Evolutionary conservation across 1,140 invertebrate genomes (phyloP).

Genomic region (Drosophila erecta): DNA sequence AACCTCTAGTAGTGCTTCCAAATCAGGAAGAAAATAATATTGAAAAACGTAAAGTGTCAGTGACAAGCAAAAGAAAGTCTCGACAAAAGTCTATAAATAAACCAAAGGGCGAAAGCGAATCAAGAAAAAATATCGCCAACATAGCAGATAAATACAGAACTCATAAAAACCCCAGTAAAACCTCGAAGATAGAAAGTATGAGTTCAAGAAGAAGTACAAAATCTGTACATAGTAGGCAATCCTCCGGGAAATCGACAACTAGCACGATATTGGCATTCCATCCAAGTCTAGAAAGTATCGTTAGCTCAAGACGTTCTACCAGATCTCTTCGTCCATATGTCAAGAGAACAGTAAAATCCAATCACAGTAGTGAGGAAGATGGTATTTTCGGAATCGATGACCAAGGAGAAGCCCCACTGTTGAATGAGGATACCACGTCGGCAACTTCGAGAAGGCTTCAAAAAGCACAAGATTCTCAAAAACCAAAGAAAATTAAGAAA

Average conservation of each 20-base stretch:
- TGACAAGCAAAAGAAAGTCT: background rate
- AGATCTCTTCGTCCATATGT: too few relatives aligned
- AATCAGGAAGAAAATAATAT: background rate
- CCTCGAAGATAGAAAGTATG: background rate
- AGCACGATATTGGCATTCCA: background rate
- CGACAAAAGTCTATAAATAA: background rate
- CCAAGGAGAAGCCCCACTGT: too few relatives aligned
- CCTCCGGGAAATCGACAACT: too few relatives aligned
- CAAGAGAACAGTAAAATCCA: background rate
- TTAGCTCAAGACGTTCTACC: background rate
- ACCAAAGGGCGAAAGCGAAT: background rate
- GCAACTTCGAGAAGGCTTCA: too few relatives aligned
- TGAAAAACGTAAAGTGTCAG: background rate
- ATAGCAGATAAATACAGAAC: background rate
- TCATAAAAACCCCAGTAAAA: background rate
- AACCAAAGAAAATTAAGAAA: too few relatives aligned
- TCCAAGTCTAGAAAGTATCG: constrained; percentile 4
- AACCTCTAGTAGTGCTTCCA: background rate
- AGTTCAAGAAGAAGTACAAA: too few relatives aligned
- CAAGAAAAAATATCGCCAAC: background rate
- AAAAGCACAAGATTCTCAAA: too few relatives aligned
- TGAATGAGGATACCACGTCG: too few relatives aligned
- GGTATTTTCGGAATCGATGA: background rate
- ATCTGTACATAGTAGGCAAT: too few relatives aligned
- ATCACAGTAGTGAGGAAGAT: background rate